Evolutionary conservation across 2,797 vertebrate genomes (phyloP), one percentile per base, ranked within the genome.

Genomic region (Peromyscus eremicus): DNA sequence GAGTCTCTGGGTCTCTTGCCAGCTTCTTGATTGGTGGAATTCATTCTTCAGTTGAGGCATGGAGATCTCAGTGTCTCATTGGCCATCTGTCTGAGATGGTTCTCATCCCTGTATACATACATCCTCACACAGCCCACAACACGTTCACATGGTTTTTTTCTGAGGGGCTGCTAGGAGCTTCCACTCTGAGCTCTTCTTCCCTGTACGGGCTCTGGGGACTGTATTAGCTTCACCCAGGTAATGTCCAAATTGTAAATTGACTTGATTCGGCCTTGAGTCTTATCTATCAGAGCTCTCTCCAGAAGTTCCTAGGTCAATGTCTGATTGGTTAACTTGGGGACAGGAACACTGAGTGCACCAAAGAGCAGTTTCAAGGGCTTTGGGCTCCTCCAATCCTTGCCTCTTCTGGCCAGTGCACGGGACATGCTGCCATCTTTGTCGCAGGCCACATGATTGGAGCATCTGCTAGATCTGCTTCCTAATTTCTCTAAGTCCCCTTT

Each of bases 21-120:
- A 55, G 17, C 52, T 70, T 23, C 21, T 19, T 2, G 0, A 9
- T 40, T 40, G n/a, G 12, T 57, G 64, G 77, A 68, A 52, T 34
- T 32, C 23, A 49, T 40, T 84, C 57, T 68, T 90, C 80, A 16
- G 7, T 0, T 11, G 32, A 29, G 7, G 17, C 6, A 37, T 1
- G 2, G 71, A 70, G 29, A 17, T 17, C n/a, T 52, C 40, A 32
- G 19, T 9, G 70, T n/a, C 80, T 57, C 60, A 8, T 40, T 17
- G 32, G 43, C 16, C 14, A 3, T 55, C 4, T 11, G 12, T 1
- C 0, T 37, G 27, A 6, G 12, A 9, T 0, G 2, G 14, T 14
- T 21, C 4, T 71, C 34, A 11, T 17, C 46, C 46, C 37, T 13
- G 9, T 6, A 17, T 10, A 27, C 0, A 55, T 55, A 55, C 14